Percentiles rank a stretch among this genome's conserved stretches.
Evolutionary conservation across 2,888 invertebrate species (phyloP).

Genomic region (Hydriomena furcata): DNA sequence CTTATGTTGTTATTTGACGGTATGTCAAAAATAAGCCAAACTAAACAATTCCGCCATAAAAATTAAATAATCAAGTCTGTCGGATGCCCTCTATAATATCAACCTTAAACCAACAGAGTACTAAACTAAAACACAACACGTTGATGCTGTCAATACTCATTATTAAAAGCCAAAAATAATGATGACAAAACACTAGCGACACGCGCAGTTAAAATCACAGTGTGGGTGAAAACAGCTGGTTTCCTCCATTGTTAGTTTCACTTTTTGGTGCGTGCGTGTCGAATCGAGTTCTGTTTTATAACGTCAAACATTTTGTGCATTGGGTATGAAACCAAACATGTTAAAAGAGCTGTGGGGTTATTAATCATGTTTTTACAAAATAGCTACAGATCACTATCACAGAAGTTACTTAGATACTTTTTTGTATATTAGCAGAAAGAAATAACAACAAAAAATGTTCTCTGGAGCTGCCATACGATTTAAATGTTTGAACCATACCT

Average conservation of each 20-base stretch:
- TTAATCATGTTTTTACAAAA: too few species aligned
- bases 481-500: too few species aligned
- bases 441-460: too few species aligned
- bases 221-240: conserved; percentile 2
- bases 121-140: conserved; percentile 29
- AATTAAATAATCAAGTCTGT: conserved; percentile 1
- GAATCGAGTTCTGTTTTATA: too few species aligned
- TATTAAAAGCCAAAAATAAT: conserved; percentile 75
- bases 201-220: conserved; percentile 46
- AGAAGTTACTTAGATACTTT: too few species aligned
- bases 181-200: conserved; percentile 73
- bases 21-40: neutral
- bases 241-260: neutral
- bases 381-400: too few species aligned
- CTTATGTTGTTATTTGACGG: too few species aligned
- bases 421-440: too few species aligned
- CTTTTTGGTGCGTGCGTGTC: neutral
- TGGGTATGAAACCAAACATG: too few species aligned
- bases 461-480: too few species aligned
- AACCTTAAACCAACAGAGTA: conserved; percentile 42
- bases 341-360: too few species aligned
- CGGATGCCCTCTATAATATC: conserved; percentile 21
- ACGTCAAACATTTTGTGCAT: too few species aligned
- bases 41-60: neutral
- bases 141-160: conserved; percentile 73